Evolutionary conservation across 2,888 invertebrate genomes (phyloP).

Genomic region (Pycnomerus fuliginosus): DNA sequence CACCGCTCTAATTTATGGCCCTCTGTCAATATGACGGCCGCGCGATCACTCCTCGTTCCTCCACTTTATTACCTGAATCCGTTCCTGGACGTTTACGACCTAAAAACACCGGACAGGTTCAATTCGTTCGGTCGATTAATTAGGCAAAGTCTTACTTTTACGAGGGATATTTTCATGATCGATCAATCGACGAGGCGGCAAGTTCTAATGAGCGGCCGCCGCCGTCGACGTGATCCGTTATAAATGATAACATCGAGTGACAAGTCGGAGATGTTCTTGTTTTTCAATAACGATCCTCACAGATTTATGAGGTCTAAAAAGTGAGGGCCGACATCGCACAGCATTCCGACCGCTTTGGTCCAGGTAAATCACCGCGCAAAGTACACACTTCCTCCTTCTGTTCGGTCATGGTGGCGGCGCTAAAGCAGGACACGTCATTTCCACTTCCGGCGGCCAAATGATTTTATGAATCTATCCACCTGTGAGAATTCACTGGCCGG

Average conservation of each 20-base stretch:
- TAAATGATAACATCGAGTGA: slow-evolving; percentile 25
- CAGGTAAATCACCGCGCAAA: slow-evolving; percentile 45
- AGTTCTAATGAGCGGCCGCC: slow-evolving; percentile 27
- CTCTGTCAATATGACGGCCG: slow-evolving; percentile 29
- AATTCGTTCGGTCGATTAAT: slow-evolving; percentile 18
- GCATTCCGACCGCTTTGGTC: slow-evolving; percentile 7
- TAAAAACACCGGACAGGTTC: slow-evolving; percentile 5
- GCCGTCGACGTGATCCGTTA: slow-evolving; percentile 27
- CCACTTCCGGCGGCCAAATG: slow-evolving; percentile 23
- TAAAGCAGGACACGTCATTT: slow-evolving; percentile 29
- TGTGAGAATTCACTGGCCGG: too few species aligned
- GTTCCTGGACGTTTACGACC: slow-evolving; percentile 13
- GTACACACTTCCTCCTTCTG: slow-evolving; percentile 43
- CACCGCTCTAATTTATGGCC: slow-evolving; percentile 35
- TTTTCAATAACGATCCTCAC: slow-evolving; percentile 18
- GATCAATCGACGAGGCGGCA: slow-evolving; percentile 9
- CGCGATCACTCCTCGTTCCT: slow-evolving; percentile 16
- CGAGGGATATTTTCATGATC: neutral
- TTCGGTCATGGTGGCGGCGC: slow-evolving; percentile 47
- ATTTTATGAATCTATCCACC: slow-evolving; percentile 19
- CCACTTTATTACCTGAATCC: slow-evolving; percentile 19
- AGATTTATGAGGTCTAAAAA: slow-evolving; percentile 25
- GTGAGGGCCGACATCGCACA: too few species aligned
- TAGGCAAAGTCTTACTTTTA: slow-evolving; percentile 5
- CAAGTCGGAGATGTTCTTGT: slow-evolving; percentile 25